Evolutionary conservation across 1,140 invertebrate species (phyloP).

Genomic region (Phymastichus coffea): DNA sequence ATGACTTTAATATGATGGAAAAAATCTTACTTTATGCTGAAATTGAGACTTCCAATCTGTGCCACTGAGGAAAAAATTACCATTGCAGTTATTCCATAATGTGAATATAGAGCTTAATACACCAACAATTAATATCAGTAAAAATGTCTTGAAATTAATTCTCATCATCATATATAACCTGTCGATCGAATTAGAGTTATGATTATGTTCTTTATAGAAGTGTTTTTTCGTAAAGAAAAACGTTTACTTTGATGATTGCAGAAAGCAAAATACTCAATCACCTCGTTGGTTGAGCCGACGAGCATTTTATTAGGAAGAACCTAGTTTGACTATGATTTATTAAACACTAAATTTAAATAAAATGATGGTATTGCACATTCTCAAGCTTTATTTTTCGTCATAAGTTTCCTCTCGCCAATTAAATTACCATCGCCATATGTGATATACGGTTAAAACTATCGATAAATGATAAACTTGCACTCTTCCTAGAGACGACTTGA

Average conservation of each 20-base stretch:
- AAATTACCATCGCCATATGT: not conserved
- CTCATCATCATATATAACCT: slow-evolving; percentile 55
- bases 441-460: not conserved
- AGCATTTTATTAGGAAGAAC: slow-evolving; percentile 1
- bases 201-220: not conserved
- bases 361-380: not conserved
- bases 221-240: not conserved
- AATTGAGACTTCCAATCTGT: slow-evolving; percentile 61
- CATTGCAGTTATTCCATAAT: slow-evolving; percentile 52
- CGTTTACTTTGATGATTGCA: slow-evolving; percentile 10
- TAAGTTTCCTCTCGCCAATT: not conserved
- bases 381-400: not conserved
- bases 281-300: slow-evolving; percentile 11
- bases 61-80: slow-evolving; percentile 42
- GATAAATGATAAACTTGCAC: not conserved
- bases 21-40: slow-evolving; percentile 42
- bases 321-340: not conserved
- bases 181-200: not conserved
- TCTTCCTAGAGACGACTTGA: not conserved
- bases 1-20: not conserved
- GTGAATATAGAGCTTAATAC: slow-evolving; percentile 51
- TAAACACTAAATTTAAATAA: not conserved
- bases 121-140: slow-evolving; percentile 48
- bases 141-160: slow-evolving; percentile 53
- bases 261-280: slow-evolving; percentile 15